Percentiles rank a stretch among this genome's conserved stretches.
phyloP scores from a whole-genome alignment of 2,113 vertebrate genomes.

The Lynx canadensis region DNA sequence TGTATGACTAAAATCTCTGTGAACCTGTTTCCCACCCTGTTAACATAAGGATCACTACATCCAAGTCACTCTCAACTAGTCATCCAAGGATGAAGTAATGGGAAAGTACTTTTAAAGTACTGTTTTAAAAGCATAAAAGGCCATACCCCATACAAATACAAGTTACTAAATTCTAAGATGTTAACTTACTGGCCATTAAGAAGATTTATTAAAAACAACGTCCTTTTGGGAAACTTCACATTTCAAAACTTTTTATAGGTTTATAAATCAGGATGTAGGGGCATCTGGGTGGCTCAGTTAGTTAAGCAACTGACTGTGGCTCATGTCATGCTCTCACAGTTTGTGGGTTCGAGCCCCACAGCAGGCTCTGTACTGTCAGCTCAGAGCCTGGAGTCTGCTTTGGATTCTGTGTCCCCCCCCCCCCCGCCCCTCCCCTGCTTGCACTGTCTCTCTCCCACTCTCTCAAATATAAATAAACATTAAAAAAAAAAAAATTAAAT shows the following conservation, averaged over 20 bases:
- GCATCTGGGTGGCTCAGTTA: too few relatives aligned
- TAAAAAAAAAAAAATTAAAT: too few relatives aligned
- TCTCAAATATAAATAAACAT: too few relatives aligned
- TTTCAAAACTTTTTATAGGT: conserved; percentile 17
- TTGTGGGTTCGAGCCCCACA: too few relatives aligned
- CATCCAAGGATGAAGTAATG: background rate
- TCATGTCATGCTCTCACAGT: too few relatives aligned
- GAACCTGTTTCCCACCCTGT: background rate
- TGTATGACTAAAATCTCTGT: background rate
- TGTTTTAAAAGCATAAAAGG: background rate
- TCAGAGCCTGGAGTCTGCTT: too few relatives aligned
- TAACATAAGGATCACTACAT: background rate
- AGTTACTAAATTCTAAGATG: conserved; percentile 7
- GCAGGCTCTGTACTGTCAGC: too few relatives aligned
- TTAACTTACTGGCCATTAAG: background rate
- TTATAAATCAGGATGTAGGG: background rate
- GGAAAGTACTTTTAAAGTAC: conserved; percentile 21
- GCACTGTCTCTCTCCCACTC: too few relatives aligned
- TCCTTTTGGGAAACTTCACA: background rate
- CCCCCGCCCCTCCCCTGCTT: too few relatives aligned
- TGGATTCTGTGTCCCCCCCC: too few relatives aligned
- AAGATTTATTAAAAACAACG: conserved; percentile 32
- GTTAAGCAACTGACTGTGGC: too few relatives aligned
- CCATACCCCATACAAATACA: background rate
- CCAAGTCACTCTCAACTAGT: background rate